Percentiles rank a stretch among this genome's conserved stretches.
Evolutionary conservation across 2,888 invertebrate species (phyloP).

Genomic region (Lacanobia wlatinum): DNA sequence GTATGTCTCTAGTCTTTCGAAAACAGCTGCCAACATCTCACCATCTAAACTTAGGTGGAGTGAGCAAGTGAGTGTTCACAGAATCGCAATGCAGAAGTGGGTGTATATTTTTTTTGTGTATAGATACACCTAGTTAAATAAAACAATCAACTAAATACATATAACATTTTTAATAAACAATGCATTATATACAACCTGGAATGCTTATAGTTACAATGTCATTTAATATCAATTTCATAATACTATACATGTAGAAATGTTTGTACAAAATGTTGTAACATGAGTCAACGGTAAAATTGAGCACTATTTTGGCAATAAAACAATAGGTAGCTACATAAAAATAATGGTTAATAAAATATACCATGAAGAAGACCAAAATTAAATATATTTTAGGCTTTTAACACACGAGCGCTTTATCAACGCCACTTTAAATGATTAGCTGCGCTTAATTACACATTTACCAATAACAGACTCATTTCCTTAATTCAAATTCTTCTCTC

Average conservation of each 20-base stretch:
- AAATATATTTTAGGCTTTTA: neutral
- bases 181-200: conserved; percentile 50
- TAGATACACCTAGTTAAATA: conserved; percentile 9
- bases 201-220: conserved; percentile 50
- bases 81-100: too few relatives aligned
- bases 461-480: too few relatives aligned
- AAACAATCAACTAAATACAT: conserved; percentile 37
- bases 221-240: conserved; percentile 42
- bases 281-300: conserved; percentile 36
- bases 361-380: neutral
- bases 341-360: conserved; percentile 20
- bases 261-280: conserved; percentile 12
- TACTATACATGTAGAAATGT: conserved; percentile 3
- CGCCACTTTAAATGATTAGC: neutral
- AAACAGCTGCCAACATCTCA: too few relatives aligned
- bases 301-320: conserved; percentile 25
- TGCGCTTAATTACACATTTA: neutral
- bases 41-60: too few relatives aligned
- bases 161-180: conserved; percentile 58
- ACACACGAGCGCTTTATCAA: neutral
- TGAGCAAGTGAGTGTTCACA: too few relatives aligned
- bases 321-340: neutral
- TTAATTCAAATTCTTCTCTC: too few relatives aligned
- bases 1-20: too few relatives aligned
- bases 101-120: too few relatives aligned